Conservation (phyloP, 2,888 invertebrate species). For the Zelleria hepariella region DNA sequence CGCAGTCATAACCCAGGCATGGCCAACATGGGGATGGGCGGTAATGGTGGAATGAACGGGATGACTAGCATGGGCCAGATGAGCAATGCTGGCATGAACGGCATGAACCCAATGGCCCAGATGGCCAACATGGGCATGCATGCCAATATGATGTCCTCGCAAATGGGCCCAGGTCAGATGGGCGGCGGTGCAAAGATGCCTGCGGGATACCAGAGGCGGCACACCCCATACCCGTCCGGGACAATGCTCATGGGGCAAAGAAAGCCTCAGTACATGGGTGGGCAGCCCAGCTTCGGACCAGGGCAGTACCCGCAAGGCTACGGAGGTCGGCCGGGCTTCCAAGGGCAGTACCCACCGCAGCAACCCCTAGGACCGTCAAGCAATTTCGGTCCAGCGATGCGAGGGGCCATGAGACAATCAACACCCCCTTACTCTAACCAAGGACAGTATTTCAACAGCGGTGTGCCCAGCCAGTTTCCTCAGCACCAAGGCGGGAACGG, state of each 20-base stretch:
- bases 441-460: conserved; percentile 74
- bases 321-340: conserved; percentile 70
- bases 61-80: conserved; percentile 77
- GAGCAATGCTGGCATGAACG: conserved; percentile 75
- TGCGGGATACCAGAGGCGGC: conserved; percentile 80
- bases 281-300: conserved; percentile 63
- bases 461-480: conserved; percentile 64
- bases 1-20: conserved; percentile 72
- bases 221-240: conserved; percentile 89
- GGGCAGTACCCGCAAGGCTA: conserved; percentile 67
- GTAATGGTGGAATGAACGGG: conserved; percentile 59
- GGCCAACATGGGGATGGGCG: conserved; percentile 71
- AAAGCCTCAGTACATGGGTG: conserved; percentile 75
- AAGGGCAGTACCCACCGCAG: conserved; percentile 77
- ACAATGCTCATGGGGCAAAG: conserved; percentile 90
- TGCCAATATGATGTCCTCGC: conserved; percentile 77
- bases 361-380: conserved; percentile 74
- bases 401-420: conserved; percentile 75
- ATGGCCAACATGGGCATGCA: conserved; percentile 83
- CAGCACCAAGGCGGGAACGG: conserved; percentile 62
- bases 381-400: conserved; percentile 69
- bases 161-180: conserved; percentile 79
- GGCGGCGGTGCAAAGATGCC: conserved; percentile 78
- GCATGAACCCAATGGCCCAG: conserved; percentile 81
- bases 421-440: conserved; percentile 78